Conservation (phyloP, 92 coral and sea anemone species). For the Epizoanthus illoricatus region DNA sequence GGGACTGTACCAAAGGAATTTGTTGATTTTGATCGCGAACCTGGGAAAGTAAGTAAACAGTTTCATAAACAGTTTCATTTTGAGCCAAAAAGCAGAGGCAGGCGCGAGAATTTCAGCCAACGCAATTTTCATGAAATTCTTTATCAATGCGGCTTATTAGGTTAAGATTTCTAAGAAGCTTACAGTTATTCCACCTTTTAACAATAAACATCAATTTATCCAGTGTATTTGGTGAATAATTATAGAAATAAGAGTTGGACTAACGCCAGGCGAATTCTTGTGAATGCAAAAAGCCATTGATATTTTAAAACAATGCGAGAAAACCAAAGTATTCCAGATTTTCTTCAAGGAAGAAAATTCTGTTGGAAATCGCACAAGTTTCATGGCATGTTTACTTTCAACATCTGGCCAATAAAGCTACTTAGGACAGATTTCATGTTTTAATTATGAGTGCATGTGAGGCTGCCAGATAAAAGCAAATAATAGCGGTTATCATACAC, state of each 20-base stretch:
- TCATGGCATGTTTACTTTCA: constrained; percentile 55
- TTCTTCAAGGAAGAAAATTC: constrained; percentile 11
- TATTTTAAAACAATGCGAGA: background rate
- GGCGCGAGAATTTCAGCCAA: background rate
- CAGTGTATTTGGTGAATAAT: constrained; percentile 3
- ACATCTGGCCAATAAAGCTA: constrained; percentile 90
- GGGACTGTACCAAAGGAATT: constrained; percentile 77
- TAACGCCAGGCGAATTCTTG: background rate
- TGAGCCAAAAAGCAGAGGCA: background rate
- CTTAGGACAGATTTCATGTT: constrained; percentile 67
- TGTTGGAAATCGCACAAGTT: constrained; percentile 33
- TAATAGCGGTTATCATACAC: constrained; percentile 28
- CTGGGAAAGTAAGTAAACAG: constrained; percentile 86
- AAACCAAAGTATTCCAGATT: background rate
- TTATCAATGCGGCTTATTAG: background rate
- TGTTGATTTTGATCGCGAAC: constrained; percentile 94
- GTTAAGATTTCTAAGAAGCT: constrained; percentile 16
- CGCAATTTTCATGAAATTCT: constrained; percentile 13
- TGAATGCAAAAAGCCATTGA: background rate
- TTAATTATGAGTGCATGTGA: constrained; percentile 58
- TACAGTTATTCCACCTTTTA: constrained; percentile 33
- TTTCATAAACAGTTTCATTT: constrained; percentile 3
- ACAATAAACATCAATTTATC: background rate
- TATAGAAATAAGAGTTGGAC: constrained; percentile 14
- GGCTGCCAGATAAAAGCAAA: constrained; percentile 25